Conservation (phyloP, 2,113 vertebrate genomes). For the Columba janthina region DNA sequence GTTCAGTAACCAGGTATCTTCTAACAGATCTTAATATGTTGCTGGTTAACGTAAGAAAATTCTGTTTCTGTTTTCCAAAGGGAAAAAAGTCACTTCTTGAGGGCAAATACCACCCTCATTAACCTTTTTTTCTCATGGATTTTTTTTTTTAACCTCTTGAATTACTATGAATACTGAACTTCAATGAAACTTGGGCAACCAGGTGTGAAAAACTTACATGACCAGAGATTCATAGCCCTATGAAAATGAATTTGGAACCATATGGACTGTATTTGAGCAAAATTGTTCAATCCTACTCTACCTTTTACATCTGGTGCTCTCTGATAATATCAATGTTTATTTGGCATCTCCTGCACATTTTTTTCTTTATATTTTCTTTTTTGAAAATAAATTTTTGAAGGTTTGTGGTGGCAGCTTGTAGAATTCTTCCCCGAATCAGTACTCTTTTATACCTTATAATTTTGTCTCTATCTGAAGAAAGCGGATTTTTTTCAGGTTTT, state of each 20-base stretch:
- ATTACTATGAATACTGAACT: not conserved
- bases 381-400: not conserved
- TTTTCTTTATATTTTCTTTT: not conserved
- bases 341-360: not conserved
- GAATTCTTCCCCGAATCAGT: not conserved
- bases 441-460: not conserved
- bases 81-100: not conserved
- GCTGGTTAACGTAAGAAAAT: not conserved
- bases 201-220: not conserved
- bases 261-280: not conserved
- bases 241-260: not conserved
- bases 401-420: not conserved
- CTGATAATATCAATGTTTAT: not conserved
- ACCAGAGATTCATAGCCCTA: not conserved
- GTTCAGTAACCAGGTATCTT: not conserved
- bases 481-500: not conserved
- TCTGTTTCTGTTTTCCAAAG: not conserved
- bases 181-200: not conserved
- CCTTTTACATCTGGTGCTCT: not conserved
- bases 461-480: not conserved
- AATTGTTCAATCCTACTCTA: not conserved
- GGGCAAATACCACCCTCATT: not conserved
- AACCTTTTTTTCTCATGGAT: not conserved
- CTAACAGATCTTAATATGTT: not conserved
- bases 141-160: not conserved